Evolutionary conservation across 2,888 invertebrate species (phyloP).

Genomic region (Pachycephus smyrnensis): DNA sequence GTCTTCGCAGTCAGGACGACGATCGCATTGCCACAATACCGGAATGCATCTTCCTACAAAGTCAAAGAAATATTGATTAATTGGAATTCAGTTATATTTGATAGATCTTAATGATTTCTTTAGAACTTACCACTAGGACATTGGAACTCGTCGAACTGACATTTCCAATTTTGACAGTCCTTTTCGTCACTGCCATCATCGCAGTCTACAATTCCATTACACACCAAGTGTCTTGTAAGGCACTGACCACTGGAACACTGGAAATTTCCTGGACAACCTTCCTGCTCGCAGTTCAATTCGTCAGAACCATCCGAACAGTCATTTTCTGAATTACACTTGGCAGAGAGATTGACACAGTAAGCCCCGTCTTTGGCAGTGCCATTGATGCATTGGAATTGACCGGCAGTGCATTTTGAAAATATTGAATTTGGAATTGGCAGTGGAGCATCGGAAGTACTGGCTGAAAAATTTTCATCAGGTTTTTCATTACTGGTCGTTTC

Average conservation of each 20-base stretch:
- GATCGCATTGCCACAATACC: constrained; percentile 72
- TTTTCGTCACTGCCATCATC: constrained; percentile 74
- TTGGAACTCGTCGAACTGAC: constrained; percentile 71
- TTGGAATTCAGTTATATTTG: too few species aligned
- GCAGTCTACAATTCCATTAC: constrained; percentile 74
- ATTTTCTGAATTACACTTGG: constrained; percentile 71
- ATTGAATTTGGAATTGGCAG: constrained; percentile 25
- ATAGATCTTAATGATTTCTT: background rate
- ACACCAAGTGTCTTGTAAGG: constrained; percentile 72
- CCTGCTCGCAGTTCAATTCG: constrained; percentile 70
- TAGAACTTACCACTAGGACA: constrained; percentile 63
- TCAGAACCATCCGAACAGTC: constrained; percentile 76
- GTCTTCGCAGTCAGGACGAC: constrained; percentile 71
- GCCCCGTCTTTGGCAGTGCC: constrained; percentile 73
- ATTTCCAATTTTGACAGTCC: constrained; percentile 70
- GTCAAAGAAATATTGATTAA: too few species aligned
- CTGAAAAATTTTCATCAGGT: background rate
- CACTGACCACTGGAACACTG: constrained; percentile 73
- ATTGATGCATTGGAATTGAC: constrained; percentile 73
- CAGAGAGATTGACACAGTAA: constrained; percentile 69
- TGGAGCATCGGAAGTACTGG: background rate
- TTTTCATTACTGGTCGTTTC: background rate
- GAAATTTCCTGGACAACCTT: constrained; percentile 73
- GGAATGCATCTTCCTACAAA: constrained; percentile 70
- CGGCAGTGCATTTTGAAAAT: constrained; percentile 71